phyloP scores from a whole-genome alignment of 2,797 vertebrate genomes.

The Myoxocephalus aenaeus region DNA sequence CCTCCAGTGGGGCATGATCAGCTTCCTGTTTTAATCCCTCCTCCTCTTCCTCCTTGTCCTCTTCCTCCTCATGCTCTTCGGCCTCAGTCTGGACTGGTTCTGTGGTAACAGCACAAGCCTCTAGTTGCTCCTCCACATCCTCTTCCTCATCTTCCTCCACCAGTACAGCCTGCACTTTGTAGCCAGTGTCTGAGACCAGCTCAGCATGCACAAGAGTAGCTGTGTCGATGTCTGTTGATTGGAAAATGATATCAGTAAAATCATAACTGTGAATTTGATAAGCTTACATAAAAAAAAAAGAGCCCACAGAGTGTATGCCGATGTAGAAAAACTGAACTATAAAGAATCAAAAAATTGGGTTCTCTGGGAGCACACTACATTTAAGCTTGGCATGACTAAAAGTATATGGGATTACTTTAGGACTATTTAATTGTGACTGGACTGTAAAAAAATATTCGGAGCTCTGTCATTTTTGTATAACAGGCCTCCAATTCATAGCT shows the following conservation, averaged over 20 bases:
- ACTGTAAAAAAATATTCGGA: constrained; percentile 41
- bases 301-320: neutral
- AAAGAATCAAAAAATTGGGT: neutral
- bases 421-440: constrained; percentile 52
- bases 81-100: constrained; percentile 42
- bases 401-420: constrained; percentile 32
- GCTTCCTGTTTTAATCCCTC: constrained; percentile 35
- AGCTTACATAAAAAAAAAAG: neutral
- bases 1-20: constrained; percentile 27
- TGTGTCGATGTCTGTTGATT: constrained; percentile 57
- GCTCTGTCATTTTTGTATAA: constrained; percentile 42
- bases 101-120: constrained; percentile 20
- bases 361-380: constrained; percentile 20
- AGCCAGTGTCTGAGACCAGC: constrained; percentile 69
- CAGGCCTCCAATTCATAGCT: constrained; percentile 48
- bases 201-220: constrained; percentile 58
- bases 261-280: constrained; percentile 2
- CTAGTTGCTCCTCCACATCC: constrained; percentile 49
- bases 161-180: constrained; percentile 78
- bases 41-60: neutral
- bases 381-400: constrained; percentile 14
- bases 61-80: constrained; percentile 32
- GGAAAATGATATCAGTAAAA: constrained; percentile 32
- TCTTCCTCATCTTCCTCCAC: constrained; percentile 83
- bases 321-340: constrained; percentile 3